A percentile compares a stretch with the other conserved stretches of the same genome.
Conservation (phyloP, 2,797 vertebrate genomes). For the Danio jaintianensis region DNA sequence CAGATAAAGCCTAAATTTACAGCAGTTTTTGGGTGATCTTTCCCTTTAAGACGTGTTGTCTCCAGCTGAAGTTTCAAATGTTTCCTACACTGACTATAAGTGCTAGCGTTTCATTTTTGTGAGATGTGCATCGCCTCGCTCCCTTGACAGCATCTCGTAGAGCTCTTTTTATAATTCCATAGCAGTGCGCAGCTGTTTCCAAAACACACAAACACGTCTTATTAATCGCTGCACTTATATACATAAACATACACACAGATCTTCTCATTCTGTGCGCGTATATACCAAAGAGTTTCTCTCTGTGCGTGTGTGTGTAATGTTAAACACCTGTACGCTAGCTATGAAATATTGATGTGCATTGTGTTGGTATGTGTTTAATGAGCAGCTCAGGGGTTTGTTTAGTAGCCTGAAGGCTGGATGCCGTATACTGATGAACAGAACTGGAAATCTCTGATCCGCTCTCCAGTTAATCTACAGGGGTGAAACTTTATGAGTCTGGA, state of each 20-base stretch:
- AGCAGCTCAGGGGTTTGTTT: slow-evolving; percentile 62
- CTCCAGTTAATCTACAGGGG: not conserved
- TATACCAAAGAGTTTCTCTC: slow-evolving; percentile 44
- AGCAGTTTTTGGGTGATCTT: no score
- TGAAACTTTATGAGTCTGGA: slow-evolving; percentile 29
- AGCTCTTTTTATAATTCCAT: not conserved
- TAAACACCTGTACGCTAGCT: slow-evolving; percentile 44
- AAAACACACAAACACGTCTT: slow-evolving; percentile 20
- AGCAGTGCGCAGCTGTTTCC: slow-evolving; percentile 11
- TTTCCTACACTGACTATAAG: not conserved
- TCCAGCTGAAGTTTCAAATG: not conserved
- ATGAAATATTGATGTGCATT: slow-evolving; percentile 71
- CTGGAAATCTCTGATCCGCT: slow-evolving; percentile 12
- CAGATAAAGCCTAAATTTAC: no score
- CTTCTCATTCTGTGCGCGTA: slow-evolving; percentile 18
- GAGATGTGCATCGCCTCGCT: not conserved
- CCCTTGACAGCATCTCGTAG: not conserved
- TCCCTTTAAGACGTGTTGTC: not conserved
- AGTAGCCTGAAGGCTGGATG: slow-evolving; percentile 32
- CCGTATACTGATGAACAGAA: slow-evolving; percentile 29
- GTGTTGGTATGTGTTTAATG: slow-evolving; percentile 60
- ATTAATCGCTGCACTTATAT: slow-evolving; percentile 42
- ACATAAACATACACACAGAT: slow-evolving; percentile 11
- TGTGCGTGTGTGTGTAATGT: slow-evolving; percentile 22
- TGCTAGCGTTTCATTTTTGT: slow-evolving; percentile 20